Percentiles rank a stretch among this genome's conserved stretches.
Conservation (phyloP, 2,113 vertebrate species). For the Nycticryphes semicollaris region DNA sequence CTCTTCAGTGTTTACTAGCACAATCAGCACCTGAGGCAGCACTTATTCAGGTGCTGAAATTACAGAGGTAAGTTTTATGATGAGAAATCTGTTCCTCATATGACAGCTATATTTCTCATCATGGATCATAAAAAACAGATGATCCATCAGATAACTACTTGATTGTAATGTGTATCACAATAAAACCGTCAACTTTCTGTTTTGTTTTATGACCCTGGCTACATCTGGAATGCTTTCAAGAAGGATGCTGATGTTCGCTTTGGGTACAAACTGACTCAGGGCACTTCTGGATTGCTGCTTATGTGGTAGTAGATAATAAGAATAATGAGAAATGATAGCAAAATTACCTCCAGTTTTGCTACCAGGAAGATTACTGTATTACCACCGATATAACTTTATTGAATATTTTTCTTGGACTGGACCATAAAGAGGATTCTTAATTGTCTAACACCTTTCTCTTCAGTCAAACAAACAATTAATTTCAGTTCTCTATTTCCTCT, state of each 20-base stretch:
- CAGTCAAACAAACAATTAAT: background rate
- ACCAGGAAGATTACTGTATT: background rate
- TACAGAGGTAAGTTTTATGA: conserved; percentile 49
- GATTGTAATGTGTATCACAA: conserved; percentile 56
- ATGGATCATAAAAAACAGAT: conserved; percentile 73
- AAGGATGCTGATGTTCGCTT: conserved; percentile 36
- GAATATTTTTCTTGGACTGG: conserved; percentile 6
- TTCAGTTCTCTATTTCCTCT: background rate
- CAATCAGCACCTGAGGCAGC: conserved; percentile 24
- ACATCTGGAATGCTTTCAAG: conserved; percentile 76
- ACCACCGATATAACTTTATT: background rate
- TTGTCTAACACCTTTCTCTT: background rate
- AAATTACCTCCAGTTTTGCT: conserved; percentile 26
- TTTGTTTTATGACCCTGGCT: conserved; percentile 64
- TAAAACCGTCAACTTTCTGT: conserved; percentile 73
- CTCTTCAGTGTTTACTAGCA: conserved; percentile 39
- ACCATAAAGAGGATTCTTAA: background rate
- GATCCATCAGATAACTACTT: conserved; percentile 65
- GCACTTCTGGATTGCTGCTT: conserved; percentile 53
- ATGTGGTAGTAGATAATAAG: background rate
- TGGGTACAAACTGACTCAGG: conserved; percentile 47
- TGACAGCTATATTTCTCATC: conserved; percentile 66
- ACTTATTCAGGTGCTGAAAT: conserved; percentile 70
- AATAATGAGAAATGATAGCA: conserved; percentile 37
- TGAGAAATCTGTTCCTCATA: conserved; percentile 41